Conservation (phyloP, 2,888 invertebrate species). For the Nematopogon swammerdamellus region DNA sequence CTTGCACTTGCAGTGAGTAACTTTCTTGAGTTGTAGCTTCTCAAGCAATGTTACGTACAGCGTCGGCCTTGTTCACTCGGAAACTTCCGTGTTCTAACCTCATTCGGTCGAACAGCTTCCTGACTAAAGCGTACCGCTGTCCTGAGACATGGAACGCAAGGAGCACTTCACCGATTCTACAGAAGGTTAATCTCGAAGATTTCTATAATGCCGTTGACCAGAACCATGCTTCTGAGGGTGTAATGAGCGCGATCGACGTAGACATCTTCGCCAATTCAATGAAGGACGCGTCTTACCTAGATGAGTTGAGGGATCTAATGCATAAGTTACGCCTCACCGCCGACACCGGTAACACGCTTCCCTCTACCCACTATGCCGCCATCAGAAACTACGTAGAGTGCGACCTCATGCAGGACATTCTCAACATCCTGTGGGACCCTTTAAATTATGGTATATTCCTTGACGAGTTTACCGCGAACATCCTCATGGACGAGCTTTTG, state of each 20-base stretch:
- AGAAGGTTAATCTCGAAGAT: slow-evolving; percentile 62
- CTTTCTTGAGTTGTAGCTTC: no score
- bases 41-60: no score
- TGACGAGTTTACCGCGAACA: slow-evolving; percentile 75
- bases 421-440: slow-evolving; percentile 74
- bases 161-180: slow-evolving; percentile 58
- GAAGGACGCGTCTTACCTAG: slow-evolving; percentile 51
- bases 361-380: slow-evolving; percentile 82
- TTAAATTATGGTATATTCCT: slow-evolving; percentile 88
- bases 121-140: slow-evolving; percentile 72
- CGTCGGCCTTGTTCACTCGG: no score
- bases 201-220: slow-evolving; percentile 70
- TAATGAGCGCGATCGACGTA: slow-evolving; percentile 74
- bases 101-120: slow-evolving; percentile 39
- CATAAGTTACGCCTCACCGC: slow-evolving; percentile 70
- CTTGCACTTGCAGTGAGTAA: no score
- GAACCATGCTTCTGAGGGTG: slow-evolving; percentile 57
- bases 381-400: slow-evolving; percentile 57
- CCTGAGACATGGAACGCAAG: slow-evolving; percentile 67
- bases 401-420: slow-evolving; percentile 60
- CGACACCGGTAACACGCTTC: slow-evolving; percentile 66
- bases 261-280: slow-evolving; percentile 77
- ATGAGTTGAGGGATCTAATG: slow-evolving; percentile 71
- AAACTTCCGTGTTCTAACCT: neutral
- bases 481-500: slow-evolving; percentile 77